Base-by-base conservation (phyloP, 1,140 invertebrate genomes). In the Holotrichia oblita region DNA sequence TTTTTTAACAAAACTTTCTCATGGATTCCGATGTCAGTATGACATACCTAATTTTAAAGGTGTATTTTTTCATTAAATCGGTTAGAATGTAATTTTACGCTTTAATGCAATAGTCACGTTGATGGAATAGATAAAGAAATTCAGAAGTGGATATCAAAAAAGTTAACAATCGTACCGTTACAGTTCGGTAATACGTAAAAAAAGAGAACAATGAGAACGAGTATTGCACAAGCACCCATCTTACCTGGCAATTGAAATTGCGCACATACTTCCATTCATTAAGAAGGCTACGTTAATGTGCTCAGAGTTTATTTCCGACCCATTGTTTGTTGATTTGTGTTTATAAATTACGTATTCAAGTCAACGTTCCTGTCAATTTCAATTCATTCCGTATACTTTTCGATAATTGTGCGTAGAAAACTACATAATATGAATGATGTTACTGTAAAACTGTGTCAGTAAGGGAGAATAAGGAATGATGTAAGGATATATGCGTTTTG, bases 351-450 rank as follows among this genome's bases (percentile, higher is more conserved):
- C 61, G 61, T 27, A 64, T 64, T 64, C 61, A 64, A 64, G 61
- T 6, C 61, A 20, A 20, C 17, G 20, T 24, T 64, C 0, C 61
- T 14, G 17, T 17, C 61, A 24, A 64, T 64, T 64, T 22, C 22
- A 14, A 64, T 64, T 64, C 61, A 64, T 17, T 64, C 6, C 61
- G 61, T 64, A 64, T 27, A 64, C 61, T 64, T 64, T 64, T 64
- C 61, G 61, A 64, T 64, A 64, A 64, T 64, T 24, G 61, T 64
- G 61, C 61, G 61, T 64, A 64, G 61, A 64, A 27, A 64, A 64
- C 22, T 20, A 64, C 61, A 64, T 64, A 64, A 64, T 64, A 64
- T 64, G 22, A 20, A 20, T 64, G 24, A 64, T 64, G 61, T 64
- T 27, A 24, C n/a, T 48, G n/a, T 20, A 64, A 64, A 64, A 64